Evolutionary conservation across 2,888 invertebrate species (phyloP).

Genomic region (Terebella lapidaria): DNA sequence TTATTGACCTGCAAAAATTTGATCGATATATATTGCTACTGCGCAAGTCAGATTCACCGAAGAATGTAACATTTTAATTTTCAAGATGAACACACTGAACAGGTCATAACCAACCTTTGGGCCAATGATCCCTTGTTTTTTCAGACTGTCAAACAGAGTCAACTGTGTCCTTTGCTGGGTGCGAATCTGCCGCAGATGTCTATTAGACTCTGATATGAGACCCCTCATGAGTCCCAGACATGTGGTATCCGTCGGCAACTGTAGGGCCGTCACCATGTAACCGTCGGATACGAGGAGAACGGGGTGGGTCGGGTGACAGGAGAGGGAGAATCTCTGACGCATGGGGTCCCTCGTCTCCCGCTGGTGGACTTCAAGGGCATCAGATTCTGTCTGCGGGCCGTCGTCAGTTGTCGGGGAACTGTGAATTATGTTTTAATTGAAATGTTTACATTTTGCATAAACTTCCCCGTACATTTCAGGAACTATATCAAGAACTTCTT

Average conservation of each 20-base stretch:
- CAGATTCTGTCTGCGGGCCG: not conserved
- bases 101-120: too few relatives aligned
- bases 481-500: too few relatives aligned
- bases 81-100: too few relatives aligned
- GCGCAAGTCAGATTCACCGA: too few relatives aligned
- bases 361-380: not conserved
- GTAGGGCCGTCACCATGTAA: constrained; percentile 44
- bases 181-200: constrained; percentile 12
- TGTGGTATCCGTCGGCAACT: not conserved
- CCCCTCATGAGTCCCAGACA: constrained; percentile 29
- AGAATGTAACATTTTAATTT: too few relatives aligned
- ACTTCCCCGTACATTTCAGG: too few relatives aligned
- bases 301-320: constrained; percentile 43
- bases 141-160: not conserved
- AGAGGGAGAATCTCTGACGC: constrained; percentile 43
- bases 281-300: constrained; percentile 50
- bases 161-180: constrained; percentile 4
- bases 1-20: too few relatives aligned
- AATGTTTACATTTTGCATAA: too few relatives aligned
- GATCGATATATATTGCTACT: too few relatives aligned
- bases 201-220: constrained; percentile 24
- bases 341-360: constrained; percentile 19
- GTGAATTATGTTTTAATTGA: too few relatives aligned
- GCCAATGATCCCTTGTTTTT: not conserved
- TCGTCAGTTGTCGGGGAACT: not conserved